Evolutionary conservation across 2,888 invertebrate genomes (phyloP).

Genomic region (Sympetrum striolatum): DNA sequence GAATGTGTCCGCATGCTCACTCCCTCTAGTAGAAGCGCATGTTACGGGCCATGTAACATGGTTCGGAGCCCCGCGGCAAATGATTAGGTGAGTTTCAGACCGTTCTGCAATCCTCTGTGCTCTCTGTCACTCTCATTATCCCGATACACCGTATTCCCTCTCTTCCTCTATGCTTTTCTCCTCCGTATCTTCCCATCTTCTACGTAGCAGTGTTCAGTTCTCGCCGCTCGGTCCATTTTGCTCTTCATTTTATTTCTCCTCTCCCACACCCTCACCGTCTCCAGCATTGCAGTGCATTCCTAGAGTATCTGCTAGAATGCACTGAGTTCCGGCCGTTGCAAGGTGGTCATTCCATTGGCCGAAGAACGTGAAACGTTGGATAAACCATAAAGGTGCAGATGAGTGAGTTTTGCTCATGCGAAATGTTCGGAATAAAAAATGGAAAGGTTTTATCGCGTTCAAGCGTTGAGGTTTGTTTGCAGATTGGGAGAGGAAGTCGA

Average conservation of each 20-base stretch:
- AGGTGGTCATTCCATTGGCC: too few species aligned
- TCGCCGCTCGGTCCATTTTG: background rate
- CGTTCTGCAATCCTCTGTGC: background rate
- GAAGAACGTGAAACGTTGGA: too few species aligned
- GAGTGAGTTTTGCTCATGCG: too few species aligned
- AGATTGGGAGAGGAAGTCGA: too few species aligned
- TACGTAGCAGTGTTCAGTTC: background rate
- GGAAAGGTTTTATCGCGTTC: too few species aligned
- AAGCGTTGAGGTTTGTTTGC: too few species aligned
- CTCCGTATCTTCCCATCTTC: background rate
- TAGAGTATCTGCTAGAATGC: background rate
- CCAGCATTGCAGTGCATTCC: background rate
- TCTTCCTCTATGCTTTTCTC: background rate
- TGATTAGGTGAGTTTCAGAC: slow-evolving; percentile 18
- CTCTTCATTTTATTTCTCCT: background rate
- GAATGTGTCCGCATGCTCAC: background rate
- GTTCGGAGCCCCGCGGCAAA: background rate
- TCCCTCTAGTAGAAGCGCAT: background rate
- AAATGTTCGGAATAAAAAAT: too few species aligned
- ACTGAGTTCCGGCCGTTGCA: too few species aligned
- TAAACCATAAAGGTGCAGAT: too few species aligned
- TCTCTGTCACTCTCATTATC: background rate
- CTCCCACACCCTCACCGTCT: background rate
- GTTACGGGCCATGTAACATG: slow-evolving; percentile 3
- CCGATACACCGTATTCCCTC: background rate